Evolutionary conservation across 1,140 invertebrate species (phyloP).

Genomic region (Drosophila mayri): DNA sequence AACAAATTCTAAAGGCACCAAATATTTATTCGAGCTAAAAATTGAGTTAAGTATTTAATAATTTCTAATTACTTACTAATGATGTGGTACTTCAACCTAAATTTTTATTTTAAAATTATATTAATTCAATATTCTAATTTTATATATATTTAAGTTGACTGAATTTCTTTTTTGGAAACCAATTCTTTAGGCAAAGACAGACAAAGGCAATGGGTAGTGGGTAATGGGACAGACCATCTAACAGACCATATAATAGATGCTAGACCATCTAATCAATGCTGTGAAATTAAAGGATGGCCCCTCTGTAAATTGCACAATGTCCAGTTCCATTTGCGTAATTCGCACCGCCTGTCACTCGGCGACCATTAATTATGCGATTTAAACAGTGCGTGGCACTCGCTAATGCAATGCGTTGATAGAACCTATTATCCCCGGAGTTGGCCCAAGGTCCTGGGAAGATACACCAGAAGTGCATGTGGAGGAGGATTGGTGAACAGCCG

Average conservation of each 20-base stretch:
- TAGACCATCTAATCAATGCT: slow-evolving; percentile 29
- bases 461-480: slow-evolving; percentile 26
- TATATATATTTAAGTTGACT: no score
- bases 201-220: background rate
- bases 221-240: background rate
- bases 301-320: slow-evolving; percentile 16
- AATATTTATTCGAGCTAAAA: no score
- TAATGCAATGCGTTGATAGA: slow-evolving; percentile 31
- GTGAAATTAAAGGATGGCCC: background rate
- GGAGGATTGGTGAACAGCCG: background rate
- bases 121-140: no score
- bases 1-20: no score
- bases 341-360: slow-evolving; percentile 28
- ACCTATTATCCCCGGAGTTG: slow-evolving; percentile 26
- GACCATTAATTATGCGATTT: slow-evolving; percentile 42
- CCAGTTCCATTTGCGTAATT: slow-evolving; percentile 33
- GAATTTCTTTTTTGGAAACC: no score
- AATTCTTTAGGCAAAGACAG: no score
- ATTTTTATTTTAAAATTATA: no score
- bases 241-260: no score
- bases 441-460: slow-evolving; percentile 29
- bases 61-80: background rate
- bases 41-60: background rate
- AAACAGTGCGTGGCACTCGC: slow-evolving; percentile 26
- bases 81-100: no score